Evolutionary conservation across 2,113 vertebrate species (phyloP), one percentile per base, ranked within the genome.

Genomic region (Eretmochelys imbricata): DNA sequence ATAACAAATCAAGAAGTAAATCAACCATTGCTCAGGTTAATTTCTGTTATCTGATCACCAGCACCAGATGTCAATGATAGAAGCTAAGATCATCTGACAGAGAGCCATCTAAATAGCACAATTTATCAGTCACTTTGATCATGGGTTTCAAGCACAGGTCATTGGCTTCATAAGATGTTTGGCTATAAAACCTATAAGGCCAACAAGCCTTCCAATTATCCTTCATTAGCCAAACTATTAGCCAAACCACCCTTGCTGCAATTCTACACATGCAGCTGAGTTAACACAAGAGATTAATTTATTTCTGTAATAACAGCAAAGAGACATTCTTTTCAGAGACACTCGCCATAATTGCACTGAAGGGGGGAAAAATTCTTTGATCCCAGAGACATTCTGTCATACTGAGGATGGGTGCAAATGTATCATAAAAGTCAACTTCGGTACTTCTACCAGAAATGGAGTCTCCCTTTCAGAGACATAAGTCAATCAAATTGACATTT

Each of bases 381-480:
- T 96, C 93, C 97, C 75, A 87, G 65, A 95, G 91, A 92, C 82
- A 42, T 31, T 3, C 85, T 97, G 89, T 94, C 96, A 97, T 96
- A 94, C 94, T 90, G 92, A 96, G 78, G 92, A 96, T 91, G 90
- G 95, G 84, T 97, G 96, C 69, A 98, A 97, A 97, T 97, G 96
- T 97, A 97, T 89, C 31, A 5, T 94, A 95, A 95, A 97, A 95
- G 89, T 95, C 96, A 96, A 24, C 97, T 97, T 95, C 53, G 85
- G 79, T 89, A 87, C 86, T 93, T 96, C 83, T 95, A 69, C 76
- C 90, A 88, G 88, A 95, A 88, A 96, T 85, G 46, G 91, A 94
- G 81, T 85, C 54, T 97, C 53, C 82, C 84, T 96, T 96, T 96
- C 95, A 97, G 95, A 97, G 87, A 90, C 93, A 94, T 91, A 49